Evolutionary conservation across 1,140 invertebrate genomes (phyloP).

Genomic region (Adoxophyes honmai): DNA sequence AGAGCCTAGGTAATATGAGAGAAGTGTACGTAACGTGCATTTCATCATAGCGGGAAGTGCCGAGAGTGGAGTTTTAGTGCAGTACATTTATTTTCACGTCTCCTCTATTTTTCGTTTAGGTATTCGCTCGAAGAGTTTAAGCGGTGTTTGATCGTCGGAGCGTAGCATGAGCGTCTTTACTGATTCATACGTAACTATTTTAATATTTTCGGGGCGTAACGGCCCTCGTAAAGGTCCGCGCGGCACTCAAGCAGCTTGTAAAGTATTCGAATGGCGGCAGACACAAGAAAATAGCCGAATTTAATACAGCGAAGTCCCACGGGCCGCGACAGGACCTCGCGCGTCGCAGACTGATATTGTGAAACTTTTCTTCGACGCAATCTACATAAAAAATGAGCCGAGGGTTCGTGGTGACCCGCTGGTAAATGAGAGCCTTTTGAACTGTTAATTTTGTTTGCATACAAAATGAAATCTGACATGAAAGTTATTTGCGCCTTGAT

Average conservation of each 20-base stretch:
- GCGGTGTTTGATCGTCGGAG: background rate
- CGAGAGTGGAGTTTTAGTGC: too few relatives aligned
- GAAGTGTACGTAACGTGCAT: too few relatives aligned
- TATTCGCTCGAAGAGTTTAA: background rate
- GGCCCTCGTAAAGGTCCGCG: conserved; percentile 3
- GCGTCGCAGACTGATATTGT: conserved; percentile 65
- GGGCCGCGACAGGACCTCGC: conserved; percentile 35
- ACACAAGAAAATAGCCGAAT: conserved; percentile 43
- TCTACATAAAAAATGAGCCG: conserved; percentile 71
- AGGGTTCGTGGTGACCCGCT: conserved; percentile 56
- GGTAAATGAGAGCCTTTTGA: conserved; percentile 65
- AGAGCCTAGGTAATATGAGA: too few relatives aligned
- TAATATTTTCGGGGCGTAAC: conserved; percentile 1
- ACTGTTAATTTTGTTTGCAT: conserved; percentile 69
- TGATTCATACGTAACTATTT: conserved; percentile 7
- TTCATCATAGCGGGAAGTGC: too few relatives aligned
- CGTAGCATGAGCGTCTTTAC: background rate
- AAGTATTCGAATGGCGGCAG: conserved; percentile 36
- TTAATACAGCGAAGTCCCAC: conserved; percentile 45
- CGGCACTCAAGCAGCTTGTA: conserved; percentile 26
- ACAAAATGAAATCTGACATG: conserved; percentile 55
- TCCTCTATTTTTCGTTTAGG: background rate
- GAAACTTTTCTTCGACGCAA: conserved; percentile 67
- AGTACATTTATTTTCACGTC: background rate
- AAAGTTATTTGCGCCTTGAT: conserved; percentile 48